phyloP scores from a whole-genome alignment of 1,140 invertebrate species.

The Phortica variegata region DNA sequence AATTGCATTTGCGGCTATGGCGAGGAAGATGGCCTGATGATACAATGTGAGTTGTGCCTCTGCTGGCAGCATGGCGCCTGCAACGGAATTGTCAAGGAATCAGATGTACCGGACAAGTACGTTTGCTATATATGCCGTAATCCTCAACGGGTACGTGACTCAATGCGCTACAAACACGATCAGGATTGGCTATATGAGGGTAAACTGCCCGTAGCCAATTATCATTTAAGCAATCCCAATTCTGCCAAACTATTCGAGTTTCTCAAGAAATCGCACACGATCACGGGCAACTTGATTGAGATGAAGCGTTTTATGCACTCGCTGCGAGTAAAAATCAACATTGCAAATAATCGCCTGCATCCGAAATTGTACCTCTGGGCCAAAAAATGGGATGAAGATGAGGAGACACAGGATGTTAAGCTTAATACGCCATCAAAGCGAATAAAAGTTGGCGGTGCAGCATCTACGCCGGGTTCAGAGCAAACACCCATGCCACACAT shows the following conservation, averaged over 20 bases:
- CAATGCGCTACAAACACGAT: slow-evolving; percentile 75
- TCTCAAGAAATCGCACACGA: slow-evolving; percentile 70
- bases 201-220: slow-evolving; percentile 64
- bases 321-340: slow-evolving; percentile 72
- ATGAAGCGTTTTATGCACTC: slow-evolving; percentile 70
- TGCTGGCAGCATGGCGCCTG: slow-evolving; percentile 94
- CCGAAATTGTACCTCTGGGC: slow-evolving; percentile 84
- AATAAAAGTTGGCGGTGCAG: slow-evolving; percentile 19
- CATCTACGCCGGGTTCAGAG: too few species aligned
- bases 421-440: slow-evolving; percentile 26
- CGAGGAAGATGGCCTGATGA: slow-evolving; percentile 93
- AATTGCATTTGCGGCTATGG: slow-evolving; percentile 78
- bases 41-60: slow-evolving; percentile 90
- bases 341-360: slow-evolving; percentile 75
- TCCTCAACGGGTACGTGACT: slow-evolving; percentile 70
- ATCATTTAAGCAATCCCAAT: slow-evolving; percentile 56
- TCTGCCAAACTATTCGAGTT: slow-evolving; percentile 55
- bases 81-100: slow-evolving; percentile 76
- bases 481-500: slow-evolving; percentile 50
- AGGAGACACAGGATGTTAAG: slow-evolving; percentile 15
- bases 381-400: slow-evolving; percentile 71
- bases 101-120: slow-evolving; percentile 85
- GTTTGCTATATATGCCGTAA: slow-evolving; percentile 84
- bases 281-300: slow-evolving; percentile 70
- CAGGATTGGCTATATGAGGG: slow-evolving; percentile 87